These are phyloP conservation scores for Tetragonisca angustula DNA, from an alignment of 2,888 invertebrate species.

Conservation along the genomic window DNA sequence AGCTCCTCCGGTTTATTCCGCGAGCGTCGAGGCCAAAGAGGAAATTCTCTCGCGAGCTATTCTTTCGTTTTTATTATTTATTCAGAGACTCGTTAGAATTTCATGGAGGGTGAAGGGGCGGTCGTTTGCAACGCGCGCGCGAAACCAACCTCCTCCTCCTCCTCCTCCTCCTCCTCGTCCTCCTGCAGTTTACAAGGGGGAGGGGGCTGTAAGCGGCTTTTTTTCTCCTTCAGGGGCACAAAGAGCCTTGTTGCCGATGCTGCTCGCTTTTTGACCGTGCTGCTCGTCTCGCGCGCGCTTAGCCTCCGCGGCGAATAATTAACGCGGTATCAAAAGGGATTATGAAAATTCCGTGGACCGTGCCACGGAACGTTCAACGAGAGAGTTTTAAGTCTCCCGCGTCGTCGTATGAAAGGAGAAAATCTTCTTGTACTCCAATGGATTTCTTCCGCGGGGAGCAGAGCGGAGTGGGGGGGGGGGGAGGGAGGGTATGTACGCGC, in stretches of 20 bases:
- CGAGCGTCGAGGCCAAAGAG: slow-evolving; percentile 28
- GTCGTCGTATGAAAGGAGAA: not conserved
- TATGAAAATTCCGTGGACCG: slow-evolving; percentile 48
- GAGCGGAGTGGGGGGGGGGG: too few species aligned
- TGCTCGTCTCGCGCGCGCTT: slow-evolving; percentile 14
- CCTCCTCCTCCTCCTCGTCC: too few species aligned
- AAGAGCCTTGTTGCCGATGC: slow-evolving; percentile 35
- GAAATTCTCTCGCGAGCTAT: slow-evolving; percentile 50
- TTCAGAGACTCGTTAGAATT: slow-evolving; percentile 58
- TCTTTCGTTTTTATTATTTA: slow-evolving; percentile 61
- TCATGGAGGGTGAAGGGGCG: slow-evolving; percentile 30
- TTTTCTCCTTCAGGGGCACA: slow-evolving; percentile 27
- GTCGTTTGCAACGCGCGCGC: slow-evolving; percentile 48
- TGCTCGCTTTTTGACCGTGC: slow-evolving; percentile 41
- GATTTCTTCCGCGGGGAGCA: not conserved
- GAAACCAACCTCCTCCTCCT: slow-evolving; percentile 23
- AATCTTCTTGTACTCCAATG: not conserved
- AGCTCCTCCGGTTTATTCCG: slow-evolving; percentile 42
- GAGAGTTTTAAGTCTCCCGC: slow-evolving; percentile 2
- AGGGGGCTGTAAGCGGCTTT: slow-evolving; percentile 38
- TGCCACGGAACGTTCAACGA: not conserved
- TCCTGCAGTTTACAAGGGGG: not conserved
- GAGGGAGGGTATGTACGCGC: too few species aligned
- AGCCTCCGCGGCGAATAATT: slow-evolving; percentile 47
- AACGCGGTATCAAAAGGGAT: slow-evolving; percentile 53